Base-by-base conservation (phyloP, 2,797 vertebrate genomes). In the Halcyon chelicuti region DNA sequence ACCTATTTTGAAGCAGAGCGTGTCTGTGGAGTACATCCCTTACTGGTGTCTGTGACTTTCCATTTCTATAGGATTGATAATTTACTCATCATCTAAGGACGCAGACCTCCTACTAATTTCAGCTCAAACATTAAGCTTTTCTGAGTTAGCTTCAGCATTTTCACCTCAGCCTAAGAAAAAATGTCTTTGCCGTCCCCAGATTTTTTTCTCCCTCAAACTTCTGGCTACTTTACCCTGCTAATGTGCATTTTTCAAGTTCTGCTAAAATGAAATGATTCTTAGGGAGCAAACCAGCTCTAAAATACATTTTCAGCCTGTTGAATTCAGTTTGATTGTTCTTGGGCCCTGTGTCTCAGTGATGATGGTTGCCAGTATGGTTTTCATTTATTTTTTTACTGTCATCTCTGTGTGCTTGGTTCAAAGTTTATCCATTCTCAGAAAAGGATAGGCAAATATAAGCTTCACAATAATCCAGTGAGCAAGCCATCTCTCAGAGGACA, bases 1-100 rank as follows among this genome's bases (percentile, higher is more conserved):
- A 29, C 79, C 42, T 83, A 26, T 94, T 94, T 93, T 75, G 85
- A 96, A 94, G 79, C 62, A 83, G 60, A 94, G 55, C 55, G 22
- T 88, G 72, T 84, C 62, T 84, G 28, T 72, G 66, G 26, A 83
- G 28, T 51, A 23, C 57, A 70, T 52, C 73, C 58, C n/a, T 83
- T 81, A n/a, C 47, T 55, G 44, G 42, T 85, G 29, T 52, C 61
- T 91, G 39, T 73, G 55, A 57, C 28, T 73, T 26, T 79, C 25
- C 28, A 3, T 83, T 91, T 91, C 68, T 71, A 21, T 31, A 49
- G 60, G 25, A 88, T 7, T 88, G 73, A 81, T 81, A 91, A 78
- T 86, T 88, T 80, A 49, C 28, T 84, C 1, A 0, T 78, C 62
- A 57, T 66, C 18, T 55, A 35, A 88, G 49, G 54, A 77, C 16